phyloP scores from a whole-genome alignment of 2,888 invertebrate species.

The Labia minor region DNA sequence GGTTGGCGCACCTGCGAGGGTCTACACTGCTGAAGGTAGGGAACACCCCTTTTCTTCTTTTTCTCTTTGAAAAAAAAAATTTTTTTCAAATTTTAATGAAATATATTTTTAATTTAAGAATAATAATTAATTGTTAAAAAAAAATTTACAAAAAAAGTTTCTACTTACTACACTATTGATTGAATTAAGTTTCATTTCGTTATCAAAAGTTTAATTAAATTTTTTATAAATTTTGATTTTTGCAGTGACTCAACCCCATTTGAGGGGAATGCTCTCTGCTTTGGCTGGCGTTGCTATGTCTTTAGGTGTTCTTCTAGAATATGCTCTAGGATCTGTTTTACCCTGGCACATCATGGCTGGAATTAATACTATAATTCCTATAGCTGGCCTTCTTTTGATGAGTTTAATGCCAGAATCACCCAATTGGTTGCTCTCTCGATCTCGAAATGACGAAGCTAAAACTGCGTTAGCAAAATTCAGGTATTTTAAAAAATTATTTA shows the following conservation, averaged over 20 bases:
- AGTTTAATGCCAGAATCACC: constrained; percentile 60
- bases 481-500: background rate
- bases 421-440: constrained; percentile 46
- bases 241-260: constrained; percentile 54
- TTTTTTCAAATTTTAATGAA: no score
- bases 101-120: background rate
- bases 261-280: constrained; percentile 62
- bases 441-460: constrained; percentile 41
- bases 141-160: no score
- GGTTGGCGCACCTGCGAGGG: constrained; percentile 58
- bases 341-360: constrained; percentile 54
- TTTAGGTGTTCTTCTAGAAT: constrained; percentile 49
- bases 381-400: constrained; percentile 48
- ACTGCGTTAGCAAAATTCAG: constrained; percentile 45
- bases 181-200: no score
- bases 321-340: constrained; percentile 42
- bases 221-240: no score
- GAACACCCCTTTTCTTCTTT: background rate
- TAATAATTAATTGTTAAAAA: no score
- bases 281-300: constrained; percentile 61
- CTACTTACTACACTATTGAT: no score
- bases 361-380: constrained; percentile 49
- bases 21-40: constrained; percentile 50
- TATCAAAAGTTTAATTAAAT: no score
- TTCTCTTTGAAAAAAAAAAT: no score